A percentile compares a stretch with the other conserved stretches of the same genome.
phyloP scores from a whole-genome alignment of 2,797 vertebrate genomes.

The Anisognathus igniventris region DNA sequence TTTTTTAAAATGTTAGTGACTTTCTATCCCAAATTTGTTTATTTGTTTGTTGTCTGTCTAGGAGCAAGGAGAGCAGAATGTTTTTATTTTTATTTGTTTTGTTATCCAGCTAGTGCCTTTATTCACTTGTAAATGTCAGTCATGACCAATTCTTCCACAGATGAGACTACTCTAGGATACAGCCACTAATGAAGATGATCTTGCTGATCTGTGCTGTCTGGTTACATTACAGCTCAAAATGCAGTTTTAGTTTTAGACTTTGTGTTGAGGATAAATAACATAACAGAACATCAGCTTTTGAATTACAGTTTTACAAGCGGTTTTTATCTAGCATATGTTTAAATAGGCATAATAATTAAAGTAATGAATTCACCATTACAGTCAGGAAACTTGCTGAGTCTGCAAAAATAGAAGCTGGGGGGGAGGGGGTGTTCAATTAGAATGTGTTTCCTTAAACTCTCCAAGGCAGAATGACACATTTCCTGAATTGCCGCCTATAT shows the following conservation, averaged over 20 bases:
- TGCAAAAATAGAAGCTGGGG: not conserved
- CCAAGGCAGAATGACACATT: not conserved
- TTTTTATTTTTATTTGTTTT: not conserved
- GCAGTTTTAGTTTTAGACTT: not conserved
- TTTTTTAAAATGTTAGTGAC: not conserved
- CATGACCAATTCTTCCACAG: not conserved
- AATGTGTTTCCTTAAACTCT: not conserved
- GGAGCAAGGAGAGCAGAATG: not conserved
- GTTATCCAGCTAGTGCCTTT: not conserved
- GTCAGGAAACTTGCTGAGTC: not conserved
- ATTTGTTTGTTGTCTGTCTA: not conserved
- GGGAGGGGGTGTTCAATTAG: not conserved
- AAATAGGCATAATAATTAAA: not conserved
- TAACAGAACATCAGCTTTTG: not conserved
- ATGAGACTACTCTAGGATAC: slow-evolving; percentile 17
- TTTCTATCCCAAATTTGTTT: not conserved
- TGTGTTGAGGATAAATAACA: not conserved
- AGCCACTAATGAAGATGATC: slow-evolving; percentile 16
- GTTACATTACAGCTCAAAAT: not conserved
- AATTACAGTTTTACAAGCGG: not conserved
- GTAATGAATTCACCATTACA: not conserved
- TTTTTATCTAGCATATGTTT: not conserved
- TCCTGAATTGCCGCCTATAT: not conserved
- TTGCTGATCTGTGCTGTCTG: slow-evolving; percentile 22
- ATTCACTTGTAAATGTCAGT: not conserved